Percentiles rank a stretch among this genome's conserved stretches.
phyloP scores from a whole-genome alignment of 2,797 vertebrate species.

The Pipistrellus pipistrellus region DNA sequence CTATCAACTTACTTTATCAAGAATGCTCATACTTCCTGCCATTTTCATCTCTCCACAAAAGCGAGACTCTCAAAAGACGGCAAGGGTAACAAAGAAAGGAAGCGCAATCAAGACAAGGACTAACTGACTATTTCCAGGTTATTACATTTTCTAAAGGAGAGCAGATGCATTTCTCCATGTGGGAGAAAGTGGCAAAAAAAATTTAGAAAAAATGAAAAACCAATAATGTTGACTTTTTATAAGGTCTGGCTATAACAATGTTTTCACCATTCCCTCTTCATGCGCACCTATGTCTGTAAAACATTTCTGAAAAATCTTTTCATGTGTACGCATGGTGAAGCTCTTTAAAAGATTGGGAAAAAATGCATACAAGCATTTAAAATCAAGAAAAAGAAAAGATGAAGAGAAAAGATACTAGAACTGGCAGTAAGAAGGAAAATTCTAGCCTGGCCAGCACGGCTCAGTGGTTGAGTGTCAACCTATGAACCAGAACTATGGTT shows the following conservation, averaged over 20 bases:
- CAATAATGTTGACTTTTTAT: neutral
- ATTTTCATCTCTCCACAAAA: constrained; percentile 23
- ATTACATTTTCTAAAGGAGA: neutral
- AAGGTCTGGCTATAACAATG: neutral
- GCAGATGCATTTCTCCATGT: neutral
- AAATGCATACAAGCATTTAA: neutral
- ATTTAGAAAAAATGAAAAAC: neutral
- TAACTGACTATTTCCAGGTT: neutral
- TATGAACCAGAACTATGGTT: too few relatives aligned
- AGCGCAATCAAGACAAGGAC: neutral
- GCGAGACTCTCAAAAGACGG: neutral
- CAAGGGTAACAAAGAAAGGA: neutral
- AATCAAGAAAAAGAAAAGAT: neutral
- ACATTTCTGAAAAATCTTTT: constrained; percentile 16
- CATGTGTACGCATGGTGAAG: neutral
- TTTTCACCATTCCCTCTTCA: neutral
- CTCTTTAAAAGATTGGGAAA: neutral
- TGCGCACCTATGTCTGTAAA: neutral
- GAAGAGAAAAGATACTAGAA: neutral
- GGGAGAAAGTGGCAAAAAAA: neutral
- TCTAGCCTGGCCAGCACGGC: too few relatives aligned
- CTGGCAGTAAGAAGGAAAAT: neutral
- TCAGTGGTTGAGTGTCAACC: too few relatives aligned
- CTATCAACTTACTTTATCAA: neutral
- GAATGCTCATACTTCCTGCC: neutral